These are phyloP conservation scores for Darevskia nairensis DNA, from an alignment of 2,797 vertebrate species.

Conservation along the genomic window DNA sequence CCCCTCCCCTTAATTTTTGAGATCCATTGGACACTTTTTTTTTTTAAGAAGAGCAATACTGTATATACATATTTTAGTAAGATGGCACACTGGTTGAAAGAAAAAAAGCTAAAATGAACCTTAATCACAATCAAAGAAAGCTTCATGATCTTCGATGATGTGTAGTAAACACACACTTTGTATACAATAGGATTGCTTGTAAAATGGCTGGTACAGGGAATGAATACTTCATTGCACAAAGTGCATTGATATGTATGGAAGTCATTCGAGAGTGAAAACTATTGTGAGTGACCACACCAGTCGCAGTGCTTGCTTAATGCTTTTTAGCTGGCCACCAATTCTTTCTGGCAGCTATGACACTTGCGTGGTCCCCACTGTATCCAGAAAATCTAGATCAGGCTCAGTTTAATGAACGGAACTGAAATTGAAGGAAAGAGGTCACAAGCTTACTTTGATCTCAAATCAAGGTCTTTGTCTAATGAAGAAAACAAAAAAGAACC, in stretches of 20 bases:
- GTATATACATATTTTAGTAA: conserved; percentile 70
- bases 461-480: conserved; percentile 91
- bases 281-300: conserved; percentile 39
- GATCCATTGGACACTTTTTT: conserved; percentile 44
- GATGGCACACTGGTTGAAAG: conserved; percentile 82
- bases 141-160: conserved; percentile 73
- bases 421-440: conserved; percentile 80
- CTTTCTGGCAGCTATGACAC: conserved; percentile 31
- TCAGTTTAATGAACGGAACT: not conserved
- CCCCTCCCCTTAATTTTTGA: conserved; percentile 24
- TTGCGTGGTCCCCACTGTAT: conserved; percentile 17
- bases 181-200: conserved; percentile 37
- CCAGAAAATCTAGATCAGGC: not conserved
- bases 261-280: conserved; percentile 52
- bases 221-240: not conserved
- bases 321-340: conserved; percentile 3
- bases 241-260: conserved; percentile 43
- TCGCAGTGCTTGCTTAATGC: conserved; percentile 5
- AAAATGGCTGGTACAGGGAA: not conserved
- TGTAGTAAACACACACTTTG: not conserved
- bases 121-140: conserved; percentile 82
- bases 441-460: conserved; percentile 91
- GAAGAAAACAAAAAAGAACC: conserved; percentile 78
- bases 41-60: conserved; percentile 42
- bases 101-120: conserved; percentile 81